These are phyloP conservation scores for Tenthredo amoena DNA, from an alignment of 2,888 invertebrate species.

Conservation along the genomic window DNA sequence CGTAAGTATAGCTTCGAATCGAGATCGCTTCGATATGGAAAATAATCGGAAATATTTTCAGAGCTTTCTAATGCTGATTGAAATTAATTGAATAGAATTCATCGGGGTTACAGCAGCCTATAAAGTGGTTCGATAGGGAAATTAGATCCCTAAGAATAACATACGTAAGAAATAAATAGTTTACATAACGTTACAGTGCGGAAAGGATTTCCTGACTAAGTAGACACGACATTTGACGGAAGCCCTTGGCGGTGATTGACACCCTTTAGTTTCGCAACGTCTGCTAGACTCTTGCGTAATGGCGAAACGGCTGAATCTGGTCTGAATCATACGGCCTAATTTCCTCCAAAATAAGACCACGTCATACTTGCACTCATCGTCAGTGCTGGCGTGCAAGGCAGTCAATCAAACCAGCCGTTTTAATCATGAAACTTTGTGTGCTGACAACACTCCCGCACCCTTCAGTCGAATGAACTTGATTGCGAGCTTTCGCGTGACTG, in stretches of 20 bases:
- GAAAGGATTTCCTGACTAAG: conserved; percentile 54
- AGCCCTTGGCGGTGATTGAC: conserved; percentile 68
- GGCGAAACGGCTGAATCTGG: background rate
- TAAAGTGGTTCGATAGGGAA: background rate
- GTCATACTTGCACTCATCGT: background rate
- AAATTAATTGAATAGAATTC: background rate
- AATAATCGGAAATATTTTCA: background rate
- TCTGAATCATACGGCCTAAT: background rate
- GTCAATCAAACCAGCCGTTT: conserved; percentile 29
- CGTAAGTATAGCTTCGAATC: background rate
- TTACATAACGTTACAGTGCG: conserved; percentile 33
- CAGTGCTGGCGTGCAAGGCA: background rate
- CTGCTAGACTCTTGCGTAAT: conserved; percentile 66
- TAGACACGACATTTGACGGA: conserved; percentile 66
- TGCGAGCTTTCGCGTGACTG: conserved; percentile 30
- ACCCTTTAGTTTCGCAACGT: conserved; percentile 63
- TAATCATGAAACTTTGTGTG: conserved; percentile 30
- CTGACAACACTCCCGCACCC: background rate
- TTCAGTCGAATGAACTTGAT: conserved; percentile 36
- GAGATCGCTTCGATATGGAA: background rate
- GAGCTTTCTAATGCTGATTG: background rate
- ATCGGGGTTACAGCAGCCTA: background rate
- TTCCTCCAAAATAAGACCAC: background rate
- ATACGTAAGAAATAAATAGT: conserved; percentile 34
- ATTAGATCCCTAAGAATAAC: background rate